Percentiles rank a stretch among this genome's conserved stretches.
Conservation (phyloP, 2,888 invertebrate genomes). For the Platycheirus albimanus region DNA sequence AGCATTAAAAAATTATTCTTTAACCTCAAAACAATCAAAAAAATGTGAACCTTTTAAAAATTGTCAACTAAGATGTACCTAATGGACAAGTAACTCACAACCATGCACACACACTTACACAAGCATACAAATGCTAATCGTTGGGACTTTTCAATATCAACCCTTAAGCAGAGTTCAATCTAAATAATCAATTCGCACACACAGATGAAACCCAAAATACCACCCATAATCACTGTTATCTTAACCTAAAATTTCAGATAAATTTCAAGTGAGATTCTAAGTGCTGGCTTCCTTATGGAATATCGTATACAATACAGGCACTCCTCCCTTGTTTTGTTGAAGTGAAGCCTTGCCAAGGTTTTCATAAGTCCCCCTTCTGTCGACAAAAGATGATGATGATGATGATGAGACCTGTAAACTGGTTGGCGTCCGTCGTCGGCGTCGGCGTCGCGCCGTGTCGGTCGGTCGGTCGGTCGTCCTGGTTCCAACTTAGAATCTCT, state of each 20-base stretch:
- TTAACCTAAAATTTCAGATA: slow-evolving; percentile 45
- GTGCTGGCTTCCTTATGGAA: slow-evolving; percentile 4
- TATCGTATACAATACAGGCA: background rate
- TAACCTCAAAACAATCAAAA: too few species aligned
- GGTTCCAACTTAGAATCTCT: background rate
- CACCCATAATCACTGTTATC: slow-evolving; percentile 39
- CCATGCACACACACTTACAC: too few species aligned
- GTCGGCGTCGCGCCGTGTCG: too few species aligned
- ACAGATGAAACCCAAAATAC: slow-evolving; percentile 6
- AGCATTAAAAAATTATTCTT: too few species aligned
- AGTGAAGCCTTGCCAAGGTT: slow-evolving; percentile 11
- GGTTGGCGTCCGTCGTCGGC: background rate
- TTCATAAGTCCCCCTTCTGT: background rate
- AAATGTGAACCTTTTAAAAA: too few species aligned
- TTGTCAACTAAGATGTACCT: too few species aligned
- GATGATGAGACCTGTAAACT: slow-evolving; percentile 2
- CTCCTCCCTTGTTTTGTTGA: slow-evolving; percentile 9
- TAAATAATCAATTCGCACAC: slow-evolving; percentile 3
- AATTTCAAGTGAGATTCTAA: slow-evolving; percentile 29
- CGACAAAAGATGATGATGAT: too few species aligned
- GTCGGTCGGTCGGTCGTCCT: too few species aligned
- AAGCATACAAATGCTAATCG: too few species aligned
- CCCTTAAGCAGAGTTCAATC: slow-evolving; percentile 7
- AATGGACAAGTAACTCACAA: too few species aligned
- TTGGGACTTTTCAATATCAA: background rate